These are phyloP conservation scores for Trichomycterus rosablanca DNA, from an alignment of 2,113 vertebrate genomes.

Conservation along the genomic window DNA sequence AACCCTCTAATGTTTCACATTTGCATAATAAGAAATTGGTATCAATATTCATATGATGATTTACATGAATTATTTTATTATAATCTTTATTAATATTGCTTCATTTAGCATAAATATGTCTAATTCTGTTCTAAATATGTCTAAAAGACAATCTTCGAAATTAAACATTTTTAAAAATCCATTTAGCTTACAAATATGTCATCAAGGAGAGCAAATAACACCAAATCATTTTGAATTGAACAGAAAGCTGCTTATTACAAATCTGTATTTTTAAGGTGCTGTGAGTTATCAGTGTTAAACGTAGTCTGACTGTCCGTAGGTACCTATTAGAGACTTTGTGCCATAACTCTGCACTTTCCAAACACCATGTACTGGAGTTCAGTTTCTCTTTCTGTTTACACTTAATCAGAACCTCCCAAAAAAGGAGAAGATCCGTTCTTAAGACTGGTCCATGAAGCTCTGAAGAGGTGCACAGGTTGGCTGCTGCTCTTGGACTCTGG, in stretches of 20 bases:
- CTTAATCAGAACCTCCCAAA: constrained; percentile 42
- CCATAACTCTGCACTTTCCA: constrained; percentile 12
- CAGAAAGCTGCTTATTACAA: constrained; percentile 14
- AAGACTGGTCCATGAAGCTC: constrained; percentile 40
- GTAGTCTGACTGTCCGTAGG: too few species aligned
- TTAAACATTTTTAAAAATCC: constrained; percentile 33
- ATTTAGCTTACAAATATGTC: constrained; percentile 38
- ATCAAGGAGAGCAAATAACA: constrained; percentile 43
- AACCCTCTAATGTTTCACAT: constrained; percentile 61
- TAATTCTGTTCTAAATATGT: constrained; percentile 32
- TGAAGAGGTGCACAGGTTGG: constrained; percentile 35
- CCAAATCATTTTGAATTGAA: too few species aligned
- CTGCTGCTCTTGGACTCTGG: constrained; percentile 63
- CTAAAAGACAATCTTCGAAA: constrained; percentile 12
- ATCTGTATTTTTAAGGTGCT: constrained; percentile 1
- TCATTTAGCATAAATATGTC: constrained; percentile 41
- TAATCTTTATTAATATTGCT: constrained; percentile 42
- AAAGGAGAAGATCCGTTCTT: constrained; percentile 58
- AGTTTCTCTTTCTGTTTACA: constrained; percentile 59
- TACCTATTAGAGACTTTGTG: too few species aligned
- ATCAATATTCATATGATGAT: constrained; percentile 69
- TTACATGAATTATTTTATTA: constrained; percentile 50
- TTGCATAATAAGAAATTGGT: constrained; percentile 61
- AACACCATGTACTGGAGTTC: constrained; percentile 31
- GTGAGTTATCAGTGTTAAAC: background rate